These are phyloP conservation scores for Drosophila auraria DNA, from an alignment of 1,140 invertebrate genomes.

Conservation along the genomic window DNA sequence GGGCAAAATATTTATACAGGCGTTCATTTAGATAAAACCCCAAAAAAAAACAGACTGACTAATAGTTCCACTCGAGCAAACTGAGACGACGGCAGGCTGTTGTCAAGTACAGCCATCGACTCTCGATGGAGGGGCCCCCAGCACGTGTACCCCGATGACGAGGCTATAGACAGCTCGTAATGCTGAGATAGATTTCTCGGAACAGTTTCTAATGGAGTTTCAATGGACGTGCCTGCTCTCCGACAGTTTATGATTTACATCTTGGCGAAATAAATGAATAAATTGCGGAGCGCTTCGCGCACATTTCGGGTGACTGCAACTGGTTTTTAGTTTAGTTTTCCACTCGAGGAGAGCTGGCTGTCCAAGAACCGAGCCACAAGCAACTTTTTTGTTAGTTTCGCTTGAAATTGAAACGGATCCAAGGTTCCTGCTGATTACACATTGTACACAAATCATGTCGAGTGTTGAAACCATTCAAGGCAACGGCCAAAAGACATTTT, in stretches of 20 bases:
- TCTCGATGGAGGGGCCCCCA: constrained; percentile 9
- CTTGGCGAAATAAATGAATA: constrained; percentile 40
- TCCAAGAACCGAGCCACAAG: constrained; percentile 37
- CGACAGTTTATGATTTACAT: constrained; percentile 29
- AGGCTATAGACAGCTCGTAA: constrained; percentile 10
- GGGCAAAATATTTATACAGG: constrained; percentile 53
- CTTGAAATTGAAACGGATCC: constrained; percentile 20
- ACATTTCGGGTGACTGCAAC: constrained; percentile 33
- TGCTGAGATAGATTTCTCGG: constrained; percentile 15
- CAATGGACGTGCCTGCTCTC: constrained; percentile 3
- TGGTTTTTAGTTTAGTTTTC: constrained; percentile 39
- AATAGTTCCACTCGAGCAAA: constrained; percentile 24
- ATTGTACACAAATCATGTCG: constrained; percentile 21
- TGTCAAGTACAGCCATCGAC: constrained; percentile 32
- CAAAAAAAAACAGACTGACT: constrained; percentile 32
- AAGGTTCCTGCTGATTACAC: constrained; percentile 41
- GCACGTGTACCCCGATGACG: constrained; percentile 33
- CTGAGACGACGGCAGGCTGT: constrained; percentile 18
- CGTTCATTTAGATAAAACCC: constrained; percentile 53
- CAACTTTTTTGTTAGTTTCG: constrained; percentile 29
- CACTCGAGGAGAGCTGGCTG: constrained; percentile 2
- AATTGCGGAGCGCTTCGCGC: constrained; percentile 22
- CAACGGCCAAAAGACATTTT: background rate
- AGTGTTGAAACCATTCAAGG: constrained; percentile 24
- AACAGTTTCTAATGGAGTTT: constrained; percentile 19